Percentiles rank a stretch among this genome's conserved stretches.
Evolutionary conservation across 2,797 vertebrate species (phyloP).

Genomic region (Pangasius larnaudii): DNA sequence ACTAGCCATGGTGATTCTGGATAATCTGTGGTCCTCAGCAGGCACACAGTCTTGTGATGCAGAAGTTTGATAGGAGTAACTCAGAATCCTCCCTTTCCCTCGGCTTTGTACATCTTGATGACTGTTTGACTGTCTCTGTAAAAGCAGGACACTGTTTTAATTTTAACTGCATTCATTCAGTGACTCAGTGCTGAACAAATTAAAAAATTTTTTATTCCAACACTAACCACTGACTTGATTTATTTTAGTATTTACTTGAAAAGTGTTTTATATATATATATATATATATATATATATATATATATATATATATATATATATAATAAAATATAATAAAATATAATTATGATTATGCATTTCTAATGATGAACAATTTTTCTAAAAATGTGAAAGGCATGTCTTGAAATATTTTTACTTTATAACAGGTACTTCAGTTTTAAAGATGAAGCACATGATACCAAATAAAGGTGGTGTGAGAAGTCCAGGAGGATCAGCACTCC

Average conservation of each 20-base stretch:
- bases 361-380: neutral
- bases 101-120: constrained; percentile 48
- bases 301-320: too few relatives aligned
- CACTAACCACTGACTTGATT: neutral
- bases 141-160: constrained; percentile 39
- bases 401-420: constrained; percentile 2
- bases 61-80: constrained; percentile 17
- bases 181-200: neutral
- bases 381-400: neutral
- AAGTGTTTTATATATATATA: neutral
- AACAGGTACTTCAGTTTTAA: constrained; percentile 20
- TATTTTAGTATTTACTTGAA: neutral
- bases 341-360: neutral
- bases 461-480: constrained; percentile 27
- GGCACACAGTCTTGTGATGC: constrained; percentile 9
- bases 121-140: constrained; percentile 60
- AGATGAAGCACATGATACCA: constrained; percentile 14
- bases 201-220: neutral
- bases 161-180: neutral
- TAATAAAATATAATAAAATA: too few relatives aligned
- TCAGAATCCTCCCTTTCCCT: constrained; percentile 37
- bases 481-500: neutral
- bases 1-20: constrained; percentile 67
- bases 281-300: too few relatives aligned
- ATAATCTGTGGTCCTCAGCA: constrained; percentile 5